phyloP scores from a whole-genome alignment of 2,797 vertebrate genomes.

The Furcifer pardalis region DNA sequence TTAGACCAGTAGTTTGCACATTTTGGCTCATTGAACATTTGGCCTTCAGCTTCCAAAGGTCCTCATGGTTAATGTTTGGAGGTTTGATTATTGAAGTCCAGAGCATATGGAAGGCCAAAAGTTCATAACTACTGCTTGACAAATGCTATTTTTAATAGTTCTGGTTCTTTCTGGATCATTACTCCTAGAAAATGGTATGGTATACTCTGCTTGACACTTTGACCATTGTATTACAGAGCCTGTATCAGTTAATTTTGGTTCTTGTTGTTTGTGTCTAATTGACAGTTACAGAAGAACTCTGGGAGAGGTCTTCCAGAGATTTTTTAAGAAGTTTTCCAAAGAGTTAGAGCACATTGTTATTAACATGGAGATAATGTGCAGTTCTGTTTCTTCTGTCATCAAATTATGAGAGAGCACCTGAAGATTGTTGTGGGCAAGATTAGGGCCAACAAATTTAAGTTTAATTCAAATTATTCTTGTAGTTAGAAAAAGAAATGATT shows the following conservation, averaged over 20 bases:
- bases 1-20: too few relatives aligned
- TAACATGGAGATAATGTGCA: neutral
- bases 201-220: neutral
- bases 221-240: neutral
- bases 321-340: neutral
- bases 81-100: too few relatives aligned
- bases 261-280: too few relatives aligned
- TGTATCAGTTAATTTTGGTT: neutral
- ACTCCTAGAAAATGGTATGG: neutral
- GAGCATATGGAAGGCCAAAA: too few relatives aligned
- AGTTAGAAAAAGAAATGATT: neutral
- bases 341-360: neutral
- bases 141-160: neutral
- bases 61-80: too few relatives aligned
- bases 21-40: too few relatives aligned
- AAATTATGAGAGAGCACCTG: neutral
- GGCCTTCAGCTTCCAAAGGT: too few relatives aligned
- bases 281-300: too few relatives aligned
- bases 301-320: too few relatives aligned
- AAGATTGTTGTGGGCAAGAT: neutral
- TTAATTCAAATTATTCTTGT: neutral
- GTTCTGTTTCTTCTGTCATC: neutral
- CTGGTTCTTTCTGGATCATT: neutral
- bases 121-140: too few relatives aligned
- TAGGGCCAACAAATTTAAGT: neutral